phyloP scores from a whole-genome alignment of 1,140 invertebrate species.

The Philopotamus ludificatus region DNA sequence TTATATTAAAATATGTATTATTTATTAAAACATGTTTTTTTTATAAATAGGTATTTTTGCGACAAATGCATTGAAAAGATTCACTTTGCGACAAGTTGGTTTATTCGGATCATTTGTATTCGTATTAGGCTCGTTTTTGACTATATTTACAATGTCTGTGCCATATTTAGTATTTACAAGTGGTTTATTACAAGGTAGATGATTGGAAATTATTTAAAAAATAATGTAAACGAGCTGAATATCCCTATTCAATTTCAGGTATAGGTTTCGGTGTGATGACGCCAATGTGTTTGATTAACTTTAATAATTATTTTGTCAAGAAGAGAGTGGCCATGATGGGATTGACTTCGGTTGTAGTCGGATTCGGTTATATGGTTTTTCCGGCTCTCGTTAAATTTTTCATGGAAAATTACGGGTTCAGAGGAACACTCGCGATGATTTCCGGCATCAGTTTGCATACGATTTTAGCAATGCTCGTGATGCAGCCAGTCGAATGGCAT shows the following conservation, averaged over 20 bases:
- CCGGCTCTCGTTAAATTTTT: conserved; percentile 50
- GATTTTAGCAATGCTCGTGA: conserved; percentile 56
- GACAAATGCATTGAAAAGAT: conserved; percentile 51
- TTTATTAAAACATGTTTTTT: background rate
- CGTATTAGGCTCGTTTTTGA: conserved; percentile 52
- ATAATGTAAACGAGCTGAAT: background rate
- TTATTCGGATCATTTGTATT: conserved; percentile 46
- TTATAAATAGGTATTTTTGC: conserved; percentile 48
- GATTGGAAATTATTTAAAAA: background rate
- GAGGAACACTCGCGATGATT: conserved; percentile 58
- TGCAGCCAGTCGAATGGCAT: conserved; percentile 66
- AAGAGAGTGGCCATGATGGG: conserved; percentile 55
- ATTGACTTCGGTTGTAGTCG: conserved; percentile 53
- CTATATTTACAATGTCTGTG: conserved; percentile 56
- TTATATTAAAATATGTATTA: conserved; percentile 8
- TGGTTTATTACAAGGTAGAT: conserved; percentile 52
- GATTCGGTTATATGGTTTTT: conserved; percentile 51
- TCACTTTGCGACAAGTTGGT: conserved; percentile 52
- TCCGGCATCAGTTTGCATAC: conserved; percentile 58
- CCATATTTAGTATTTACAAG: conserved; percentile 48
- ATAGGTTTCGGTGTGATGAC: conserved; percentile 55
- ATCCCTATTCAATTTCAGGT: conserved; percentile 38
- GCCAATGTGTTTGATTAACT: conserved; percentile 52
- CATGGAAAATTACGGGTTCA: conserved; percentile 53
- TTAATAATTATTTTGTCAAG: conserved; percentile 56